Conservation (phyloP, 30 jellyfish, hydroid and myxozoan species). For the Aurelia sp. region DNA sequence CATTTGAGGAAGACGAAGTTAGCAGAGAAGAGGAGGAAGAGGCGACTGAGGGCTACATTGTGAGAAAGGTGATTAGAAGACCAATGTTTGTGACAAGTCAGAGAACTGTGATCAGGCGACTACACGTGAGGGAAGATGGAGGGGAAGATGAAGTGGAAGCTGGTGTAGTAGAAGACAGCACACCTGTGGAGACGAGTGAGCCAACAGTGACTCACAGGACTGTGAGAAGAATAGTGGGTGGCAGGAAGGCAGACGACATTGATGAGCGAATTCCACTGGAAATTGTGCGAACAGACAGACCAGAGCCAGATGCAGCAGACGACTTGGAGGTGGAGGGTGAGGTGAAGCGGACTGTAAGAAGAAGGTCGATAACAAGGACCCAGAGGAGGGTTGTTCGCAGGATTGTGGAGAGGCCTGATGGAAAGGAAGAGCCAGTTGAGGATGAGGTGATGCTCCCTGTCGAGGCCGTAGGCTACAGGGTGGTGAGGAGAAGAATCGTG, state of each 20-base stretch:
- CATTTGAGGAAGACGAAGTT: conserved; percentile 14
- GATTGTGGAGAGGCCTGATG: conserved; percentile 44
- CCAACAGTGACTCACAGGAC: conserved; percentile 58
- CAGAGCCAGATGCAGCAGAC: conserved; percentile 63
- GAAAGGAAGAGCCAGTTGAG: conserved; percentile 32
- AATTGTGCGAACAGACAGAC: conserved; percentile 66
- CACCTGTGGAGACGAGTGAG: conserved; percentile 42
- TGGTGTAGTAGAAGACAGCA: conserved; percentile 50
- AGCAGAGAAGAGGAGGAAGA: conserved; percentile 17
- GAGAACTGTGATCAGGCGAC: conserved; percentile 65
- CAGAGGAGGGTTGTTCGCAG: conserved; percentile 81
- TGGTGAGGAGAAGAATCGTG: conserved; percentile 47
- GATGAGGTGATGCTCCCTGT: conserved; percentile 56
- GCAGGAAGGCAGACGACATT: conserved; percentile 23
- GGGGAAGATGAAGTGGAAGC: conserved; percentile 44
- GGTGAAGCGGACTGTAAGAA: conserved; percentile 71
- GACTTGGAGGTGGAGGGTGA: conserved; percentile 69
- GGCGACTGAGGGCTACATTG: conserved; percentile 24
- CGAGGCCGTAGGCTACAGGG: conserved; percentile 49
- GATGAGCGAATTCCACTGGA: conserved; percentile 65
- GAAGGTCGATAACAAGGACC: conserved; percentile 66
- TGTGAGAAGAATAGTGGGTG: conserved; percentile 70
- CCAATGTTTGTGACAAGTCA: conserved; percentile 77
- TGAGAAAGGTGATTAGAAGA: conserved; percentile 67
- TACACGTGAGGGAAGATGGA: conserved; percentile 33